Base-by-base conservation (phyloP, 2,888 invertebrate genomes). In the Therioaphis trifolii region DNA sequence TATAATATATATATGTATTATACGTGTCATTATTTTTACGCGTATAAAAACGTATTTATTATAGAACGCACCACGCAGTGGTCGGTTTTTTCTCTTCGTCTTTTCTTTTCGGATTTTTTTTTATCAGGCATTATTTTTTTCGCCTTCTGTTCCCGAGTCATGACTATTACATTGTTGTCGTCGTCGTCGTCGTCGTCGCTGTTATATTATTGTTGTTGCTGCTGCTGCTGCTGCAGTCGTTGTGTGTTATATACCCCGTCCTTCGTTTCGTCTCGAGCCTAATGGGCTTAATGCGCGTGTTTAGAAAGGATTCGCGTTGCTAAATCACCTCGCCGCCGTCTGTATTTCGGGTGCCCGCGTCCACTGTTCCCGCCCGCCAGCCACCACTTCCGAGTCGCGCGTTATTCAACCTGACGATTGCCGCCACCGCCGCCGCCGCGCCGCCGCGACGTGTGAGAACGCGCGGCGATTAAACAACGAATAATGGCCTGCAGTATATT, bases 271-370 rank as follows among this genome's bases (percentile, higher is more conserved):
- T 72, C n/a, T 72, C 12, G 49, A 49, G 52, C 27, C 55, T 55
- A 55, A 55, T 55, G n/a, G 15, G 14, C 35, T 35, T 58, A 58
- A 74, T n/a, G n/a, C n/a, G n/a, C 52, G 55, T 40, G 55, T 74
- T 74, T 72, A 55, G 74, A 74, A 74, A 74, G 74, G 74, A 74
- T 74, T 74, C 40, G 74, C 55, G 29, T n/a, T n/a, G n/a, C 40
- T 74, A 52, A 52, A 46, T 71, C 46, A 71, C 46, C 49, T 4
- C 55, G 21, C 15, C 3, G 46, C 14, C 46, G 18, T 49, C 27
- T n/a, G n/a, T n/a, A n/a, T n/a, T n/a, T n/a, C n/a, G n/a, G n/a
- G n/a, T n/a, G n/a, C n/a, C n/a, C n/a, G n/a, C n/a, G n/a, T n/a
- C n/a, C n/a, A n/a, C n/a, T n/a, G n/a, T n/a, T n/a, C n/a, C n/a